These are phyloP conservation scores for Paramormyrops kingsleyae DNA, from an alignment of 2,113 vertebrate genomes.

Conservation along the genomic window DNA sequence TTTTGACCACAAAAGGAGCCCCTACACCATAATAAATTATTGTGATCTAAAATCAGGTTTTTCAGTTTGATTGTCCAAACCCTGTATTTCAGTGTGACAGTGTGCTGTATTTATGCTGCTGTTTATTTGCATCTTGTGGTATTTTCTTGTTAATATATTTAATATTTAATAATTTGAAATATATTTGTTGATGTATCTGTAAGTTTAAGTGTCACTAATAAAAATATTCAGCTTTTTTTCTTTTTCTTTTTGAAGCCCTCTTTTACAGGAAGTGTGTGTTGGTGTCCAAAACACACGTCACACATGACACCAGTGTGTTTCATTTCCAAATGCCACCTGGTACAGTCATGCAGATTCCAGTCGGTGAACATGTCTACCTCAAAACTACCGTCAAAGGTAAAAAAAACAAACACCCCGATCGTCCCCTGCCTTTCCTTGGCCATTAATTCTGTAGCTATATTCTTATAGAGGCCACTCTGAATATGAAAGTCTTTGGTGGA, in stretches of 20 bases:
- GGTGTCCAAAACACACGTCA: conserved; percentile 74
- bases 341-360: conserved; percentile 68
- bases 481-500: neutral
- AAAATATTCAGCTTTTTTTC: neutral
- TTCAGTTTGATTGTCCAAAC: neutral
- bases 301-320: conserved; percentile 75
- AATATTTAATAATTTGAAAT: neutral
- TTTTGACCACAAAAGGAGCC: neutral
- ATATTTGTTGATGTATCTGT: neutral
- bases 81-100: neutral
- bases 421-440: neutral
- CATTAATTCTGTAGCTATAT: neutral
- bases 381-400: conserved; percentile 75
- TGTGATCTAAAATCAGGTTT: neutral
- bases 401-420: conserved; percentile 1
- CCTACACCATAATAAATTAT: neutral
- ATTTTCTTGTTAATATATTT: neutral
- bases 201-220: neutral
- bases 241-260: conserved; percentile 41
- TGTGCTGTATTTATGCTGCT: neutral
- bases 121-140: neutral
- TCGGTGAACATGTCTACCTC: conserved; percentile 88
- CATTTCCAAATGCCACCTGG: conserved; percentile 68
- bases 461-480: neutral
- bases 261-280: conserved; percentile 78